These are phyloP conservation scores for Jaculus jaculus DNA, from an alignment of 2,113 vertebrate species.

Conservation along the genomic window DNA sequence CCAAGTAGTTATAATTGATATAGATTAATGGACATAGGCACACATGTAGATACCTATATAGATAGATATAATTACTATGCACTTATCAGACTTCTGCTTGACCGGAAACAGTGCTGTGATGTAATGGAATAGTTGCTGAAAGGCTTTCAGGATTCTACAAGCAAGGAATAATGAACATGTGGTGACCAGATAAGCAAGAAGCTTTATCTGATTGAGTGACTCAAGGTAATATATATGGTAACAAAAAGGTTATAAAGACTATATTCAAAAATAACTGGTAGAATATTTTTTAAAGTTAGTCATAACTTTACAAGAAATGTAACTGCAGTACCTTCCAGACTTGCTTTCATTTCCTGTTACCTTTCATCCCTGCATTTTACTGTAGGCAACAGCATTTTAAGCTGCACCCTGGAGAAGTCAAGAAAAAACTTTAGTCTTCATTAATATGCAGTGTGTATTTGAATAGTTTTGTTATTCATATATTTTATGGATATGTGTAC, in stretches of 20 bases:
- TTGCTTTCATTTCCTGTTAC: not conserved
- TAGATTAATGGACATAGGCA: not conserved
- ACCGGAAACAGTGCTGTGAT: not conserved
- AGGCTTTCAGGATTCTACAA: fast-evolving
- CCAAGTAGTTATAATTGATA: not conserved
- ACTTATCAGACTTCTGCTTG: not conserved
- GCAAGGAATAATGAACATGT: not conserved
- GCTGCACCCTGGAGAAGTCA: slow-evolving; percentile 20
- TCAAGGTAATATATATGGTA: not conserved
- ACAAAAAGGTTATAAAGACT: not conserved
- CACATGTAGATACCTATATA: not conserved
- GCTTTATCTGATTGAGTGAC: not conserved
- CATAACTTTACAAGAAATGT: not conserved
- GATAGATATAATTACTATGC: not conserved
- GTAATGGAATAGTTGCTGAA: not conserved
- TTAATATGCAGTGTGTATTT: slow-evolving; percentile 38
- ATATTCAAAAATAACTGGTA: not conserved
- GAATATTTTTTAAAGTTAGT: not conserved
- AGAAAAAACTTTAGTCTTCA: slow-evolving; percentile 32
- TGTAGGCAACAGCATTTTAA: not conserved
- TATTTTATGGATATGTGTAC: slow-evolving; percentile 58
- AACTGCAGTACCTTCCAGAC: not conserved
- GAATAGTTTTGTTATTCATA: slow-evolving; percentile 62
- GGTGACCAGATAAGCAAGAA: not conserved
- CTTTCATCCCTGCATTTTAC: not conserved